Percentiles rank a stretch among this genome's conserved stretches.
phyloP scores from a whole-genome alignment of 2,113 vertebrate genomes.

The Ramphastos sulfuratus region DNA sequence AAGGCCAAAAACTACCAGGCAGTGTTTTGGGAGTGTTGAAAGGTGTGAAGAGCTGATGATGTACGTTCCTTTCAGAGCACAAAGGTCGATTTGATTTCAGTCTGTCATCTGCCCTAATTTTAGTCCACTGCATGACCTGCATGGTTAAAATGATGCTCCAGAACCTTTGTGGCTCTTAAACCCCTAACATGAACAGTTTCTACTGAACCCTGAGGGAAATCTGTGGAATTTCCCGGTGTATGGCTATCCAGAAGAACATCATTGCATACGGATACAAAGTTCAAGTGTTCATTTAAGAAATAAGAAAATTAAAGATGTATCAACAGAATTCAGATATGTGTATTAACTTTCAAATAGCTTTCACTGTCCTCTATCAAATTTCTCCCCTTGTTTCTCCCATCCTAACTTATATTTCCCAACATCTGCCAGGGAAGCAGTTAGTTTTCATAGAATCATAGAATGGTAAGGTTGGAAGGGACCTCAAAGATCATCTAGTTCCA shows the following conservation, averaged over 20 bases:
- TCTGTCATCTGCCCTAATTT: neutral
- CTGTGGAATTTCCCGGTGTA: neutral
- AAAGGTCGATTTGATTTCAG: neutral
- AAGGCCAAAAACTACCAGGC: neutral
- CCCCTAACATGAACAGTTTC: neutral
- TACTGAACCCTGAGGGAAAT: neutral
- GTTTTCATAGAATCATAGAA: no score
- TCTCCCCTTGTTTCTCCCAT: neutral
- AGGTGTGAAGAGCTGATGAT: neutral
- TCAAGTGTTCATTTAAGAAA: neutral
- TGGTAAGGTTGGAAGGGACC: no score
- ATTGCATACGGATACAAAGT: neutral
- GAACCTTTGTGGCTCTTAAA: neutral
- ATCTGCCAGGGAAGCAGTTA: neutral
- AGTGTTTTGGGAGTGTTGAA: neutral
- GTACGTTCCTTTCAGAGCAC: neutral
- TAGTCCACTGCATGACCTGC: neutral
- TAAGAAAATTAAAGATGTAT: accelerated
- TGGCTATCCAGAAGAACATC: neutral
- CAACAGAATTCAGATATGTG: neutral
- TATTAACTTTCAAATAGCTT: neutral
- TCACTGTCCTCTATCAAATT: neutral
- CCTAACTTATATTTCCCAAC: neutral
- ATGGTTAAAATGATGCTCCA: neutral
- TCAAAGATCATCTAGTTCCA: no score